Percentiles rank a stretch among this genome's conserved stretches.
phyloP scores from a whole-genome alignment of 2,113 vertebrate species.

The Pogona vitticeps region DNA sequence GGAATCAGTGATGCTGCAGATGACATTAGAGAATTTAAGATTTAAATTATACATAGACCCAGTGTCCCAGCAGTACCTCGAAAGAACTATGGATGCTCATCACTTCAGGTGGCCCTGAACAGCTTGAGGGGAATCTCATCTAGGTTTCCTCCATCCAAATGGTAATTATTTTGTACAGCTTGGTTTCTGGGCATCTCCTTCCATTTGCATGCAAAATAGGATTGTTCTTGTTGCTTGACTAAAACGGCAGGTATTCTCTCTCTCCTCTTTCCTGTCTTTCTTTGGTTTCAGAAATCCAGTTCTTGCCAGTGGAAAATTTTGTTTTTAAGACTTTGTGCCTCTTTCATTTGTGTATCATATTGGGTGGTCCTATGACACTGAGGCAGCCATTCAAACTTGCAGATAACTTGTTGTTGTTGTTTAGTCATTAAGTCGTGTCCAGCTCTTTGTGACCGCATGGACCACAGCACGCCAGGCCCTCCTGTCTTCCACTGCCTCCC shows the following conservation, averaged over 20 bases:
- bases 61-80: constrained; percentile 1
- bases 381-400: neutral
- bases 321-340: neutral
- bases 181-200: neutral
- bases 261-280: neutral
- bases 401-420: too few species aligned
- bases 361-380: neutral
- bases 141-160: neutral
- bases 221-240: neutral
- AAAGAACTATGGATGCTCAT: constrained; percentile 12
- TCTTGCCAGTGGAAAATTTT: neutral
- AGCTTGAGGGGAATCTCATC: neutral
- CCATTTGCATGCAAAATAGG: neutral
- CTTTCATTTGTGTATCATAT: neutral
- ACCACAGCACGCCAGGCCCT: too few species aligned
- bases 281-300: neutral
- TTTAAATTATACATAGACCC: constrained; percentile 13
- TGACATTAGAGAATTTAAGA: neutral
- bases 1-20: neutral
- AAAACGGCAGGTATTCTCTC: neutral
- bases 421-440: too few species aligned
- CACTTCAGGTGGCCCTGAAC: neutral
- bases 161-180: neutral
- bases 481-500: too few species aligned
- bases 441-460: too few species aligned